Evolutionary conservation across 53 echinoderm and acorn worm genomes (phyloP), one percentile per base, ranked within the genome.

Genomic region (Zoroaster sp.): DNA sequence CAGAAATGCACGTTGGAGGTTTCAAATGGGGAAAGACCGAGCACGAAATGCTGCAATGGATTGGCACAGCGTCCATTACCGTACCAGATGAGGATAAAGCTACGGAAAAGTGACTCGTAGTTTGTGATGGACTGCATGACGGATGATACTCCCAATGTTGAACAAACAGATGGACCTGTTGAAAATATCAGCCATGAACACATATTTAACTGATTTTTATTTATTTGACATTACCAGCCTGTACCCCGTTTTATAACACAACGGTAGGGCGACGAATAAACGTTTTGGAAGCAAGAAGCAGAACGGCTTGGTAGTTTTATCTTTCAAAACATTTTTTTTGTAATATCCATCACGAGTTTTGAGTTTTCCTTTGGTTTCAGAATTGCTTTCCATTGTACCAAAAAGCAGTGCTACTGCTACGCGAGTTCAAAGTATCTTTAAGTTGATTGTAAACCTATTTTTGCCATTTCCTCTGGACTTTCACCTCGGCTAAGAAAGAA

Each of bases 1-100:
- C 99, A 96, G 73, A 93, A 88, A 43, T 93, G 96, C 53, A 69
- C 72, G 43, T 54, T 99, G 73, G 80, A 90, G 54, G 75, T 89
- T 46, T 71, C 87, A 4, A 91, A 94, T 41, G 92, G 86, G 39
- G 95, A 90, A 17, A 72, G 68, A 33, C 91, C 92, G 3, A 90
- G 90, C 37, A 80, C 80, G 54, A 87, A 93, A 9, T 78, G 86
- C 9, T 59, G 74, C 10, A 87, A 74, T 21, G 99, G 99, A 15
- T 89, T 99, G 28, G 89, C 95, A 3, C 87, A 94, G 40, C 88
- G 91, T 21, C 99, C 99, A 0, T 35, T 89, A 28, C 92, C 94
- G 10, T 99, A 82, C 88, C 96, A 94, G 79, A 88, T 99, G 80
- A 88, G 80, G 18, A 77, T 97, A 46, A 42, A 63, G n/a, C 37